Percentiles rank a stretch among this genome's conserved stretches.
These are phyloP conservation scores for Melanargia galathea DNA, from an alignment of 2,888 invertebrate genomes.

Conservation along the genomic window DNA sequence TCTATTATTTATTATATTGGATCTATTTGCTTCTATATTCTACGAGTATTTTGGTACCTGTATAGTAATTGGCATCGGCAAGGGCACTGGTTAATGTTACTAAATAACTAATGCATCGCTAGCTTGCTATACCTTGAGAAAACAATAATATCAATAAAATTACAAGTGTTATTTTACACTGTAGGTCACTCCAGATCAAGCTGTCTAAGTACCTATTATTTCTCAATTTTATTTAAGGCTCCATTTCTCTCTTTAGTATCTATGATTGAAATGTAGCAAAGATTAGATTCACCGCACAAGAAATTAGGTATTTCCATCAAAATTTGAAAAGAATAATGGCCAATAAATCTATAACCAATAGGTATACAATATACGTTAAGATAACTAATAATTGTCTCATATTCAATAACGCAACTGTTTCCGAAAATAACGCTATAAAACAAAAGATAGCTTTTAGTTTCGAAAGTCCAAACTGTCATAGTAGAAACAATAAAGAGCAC, in stretches of 20 bases:
- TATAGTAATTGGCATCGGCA: no score
- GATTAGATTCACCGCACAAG: no score
- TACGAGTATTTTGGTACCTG: conserved; percentile 42
- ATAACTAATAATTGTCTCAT: neutral
- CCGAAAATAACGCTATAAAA: conserved; percentile 20
- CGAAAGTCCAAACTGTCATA: conserved; percentile 38
- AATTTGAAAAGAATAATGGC: no score
- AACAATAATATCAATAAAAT: no score
- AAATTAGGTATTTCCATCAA: no score
- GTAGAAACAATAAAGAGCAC: conserved; percentile 58
- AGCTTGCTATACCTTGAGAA: neutral
- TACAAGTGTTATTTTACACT: no score
- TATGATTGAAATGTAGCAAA: no score
- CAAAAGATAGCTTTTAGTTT: conserved; percentile 28
- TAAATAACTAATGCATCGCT: neutral
- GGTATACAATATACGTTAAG: neutral
- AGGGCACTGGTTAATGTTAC: neutral
- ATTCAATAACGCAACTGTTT: conserved; percentile 5
- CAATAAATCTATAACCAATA: no score
- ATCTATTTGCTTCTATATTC: conserved; percentile 44
- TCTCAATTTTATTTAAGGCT: no score
- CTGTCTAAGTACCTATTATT: no score
- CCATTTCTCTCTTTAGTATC: no score
- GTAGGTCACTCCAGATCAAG: no score
- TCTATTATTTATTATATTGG: conserved; percentile 58